phyloP scores from a whole-genome alignment of 2,888 invertebrate species.

The Nasonia oneida region DNA sequence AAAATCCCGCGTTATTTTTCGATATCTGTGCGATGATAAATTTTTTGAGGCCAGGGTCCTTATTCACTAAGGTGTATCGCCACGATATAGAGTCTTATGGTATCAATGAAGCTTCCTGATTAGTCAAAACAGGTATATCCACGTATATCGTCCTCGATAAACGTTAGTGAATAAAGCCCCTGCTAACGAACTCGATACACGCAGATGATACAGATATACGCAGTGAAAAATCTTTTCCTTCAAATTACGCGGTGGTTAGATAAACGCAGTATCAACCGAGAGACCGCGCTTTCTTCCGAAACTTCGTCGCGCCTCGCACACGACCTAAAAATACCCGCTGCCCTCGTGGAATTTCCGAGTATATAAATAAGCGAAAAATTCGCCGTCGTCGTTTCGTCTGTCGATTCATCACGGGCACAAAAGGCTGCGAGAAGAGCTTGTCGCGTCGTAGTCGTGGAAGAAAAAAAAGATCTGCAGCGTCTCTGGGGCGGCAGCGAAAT shows the following conservation, averaged over 20 bases:
- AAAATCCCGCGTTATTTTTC: constrained; percentile 57
- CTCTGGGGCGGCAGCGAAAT: constrained; percentile 14
- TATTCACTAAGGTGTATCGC: no score
- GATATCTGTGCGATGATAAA: constrained; percentile 28
- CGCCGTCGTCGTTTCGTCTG: constrained; percentile 15
- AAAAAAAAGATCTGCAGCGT: background rate
- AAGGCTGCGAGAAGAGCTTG: background rate
- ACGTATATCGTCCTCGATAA: no score
- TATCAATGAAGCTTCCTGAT: no score
- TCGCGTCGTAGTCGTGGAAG: background rate
- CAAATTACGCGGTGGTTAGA: background rate
- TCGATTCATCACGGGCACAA: constrained; percentile 25
- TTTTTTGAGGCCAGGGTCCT: background rate
- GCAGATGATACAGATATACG: background rate
- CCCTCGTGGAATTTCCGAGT: background rate
- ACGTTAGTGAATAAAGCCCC: background rate
- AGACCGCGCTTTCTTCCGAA: no score
- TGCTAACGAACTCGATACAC: background rate
- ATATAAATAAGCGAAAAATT: background rate
- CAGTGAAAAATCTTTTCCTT: no score
- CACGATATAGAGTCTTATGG: no score
- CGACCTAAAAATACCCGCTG: background rate
- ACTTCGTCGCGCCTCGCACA: no score
- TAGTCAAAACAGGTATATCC: no score
- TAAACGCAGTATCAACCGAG: background rate